Evolutionary conservation across 2,797 vertebrate species (phyloP), one percentile per base, ranked within the genome.

Genomic region (Peromyscus melanophrys): DNA sequence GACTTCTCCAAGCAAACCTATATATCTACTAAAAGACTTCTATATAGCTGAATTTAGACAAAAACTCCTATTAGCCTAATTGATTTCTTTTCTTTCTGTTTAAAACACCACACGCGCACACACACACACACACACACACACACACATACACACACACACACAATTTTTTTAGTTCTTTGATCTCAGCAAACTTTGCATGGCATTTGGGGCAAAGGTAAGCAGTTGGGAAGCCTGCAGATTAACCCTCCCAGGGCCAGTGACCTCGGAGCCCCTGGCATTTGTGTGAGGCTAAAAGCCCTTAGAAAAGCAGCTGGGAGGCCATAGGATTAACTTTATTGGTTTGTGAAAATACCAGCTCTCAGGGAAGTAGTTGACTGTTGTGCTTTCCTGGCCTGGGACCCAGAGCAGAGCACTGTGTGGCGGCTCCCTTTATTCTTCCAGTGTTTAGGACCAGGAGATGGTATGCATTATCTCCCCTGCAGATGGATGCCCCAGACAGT

Each of bases 401-500:
- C 34, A 1, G 0, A 14, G 75, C 37, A 75, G 65, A 63, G 67
- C 75, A 9, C 19, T 3, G 71, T 57, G 69, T 90, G 4, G n/a
- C 40, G 43, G 59, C 34, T 90, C 69, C 52, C 92, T 90, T 94
- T 77, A 52, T 90, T 76, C 89, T 81, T 9, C 57, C 12, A 23
- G n/a, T 57, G 91, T 76, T 31, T 11, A 19, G 69, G 59, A 71
- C 71, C 80, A 89, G 84, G 90, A 63, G 89, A 76, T 80, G 92
- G 94, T 96, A 90, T 96, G 76, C 90, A 82, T 95, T 55, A 92
- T 92, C 84, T 63, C 80, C 80, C 65, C 63, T 10, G 77, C 77
- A 89, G 96, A 97, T 43, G 80, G 96, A 95, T 82, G 88, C 49
- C 83, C 92, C 82, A 97, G 34, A 67, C 84, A 71, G 96, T 46